A percentile compares a stretch with the other conserved stretches of the same genome.
Evolutionary conservation across 2,797 vertebrate genomes (phyloP).

Genomic region (Ispidina lecontei): DNA sequence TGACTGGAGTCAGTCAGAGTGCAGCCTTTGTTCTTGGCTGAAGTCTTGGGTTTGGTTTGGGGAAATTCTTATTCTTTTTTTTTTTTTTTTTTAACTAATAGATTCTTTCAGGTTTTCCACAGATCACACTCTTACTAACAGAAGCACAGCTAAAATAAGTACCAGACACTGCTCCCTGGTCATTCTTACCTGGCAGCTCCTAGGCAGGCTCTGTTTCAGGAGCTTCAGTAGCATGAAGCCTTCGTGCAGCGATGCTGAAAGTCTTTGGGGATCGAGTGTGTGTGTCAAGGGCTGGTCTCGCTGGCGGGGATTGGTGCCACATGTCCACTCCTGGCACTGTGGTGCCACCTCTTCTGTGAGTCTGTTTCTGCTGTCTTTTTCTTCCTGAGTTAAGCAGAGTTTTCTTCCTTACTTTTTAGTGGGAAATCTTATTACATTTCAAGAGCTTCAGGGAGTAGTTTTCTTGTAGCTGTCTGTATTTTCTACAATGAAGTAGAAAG

Average conservation of each 20-base stretch:
- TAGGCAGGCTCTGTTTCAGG: background rate
- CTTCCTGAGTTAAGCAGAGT: background rate
- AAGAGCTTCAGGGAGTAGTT: background rate
- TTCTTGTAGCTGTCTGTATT: background rate
- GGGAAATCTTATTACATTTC: background rate
- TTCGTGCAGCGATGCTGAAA: background rate
- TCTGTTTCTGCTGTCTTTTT: background rate
- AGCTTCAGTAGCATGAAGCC: background rate
- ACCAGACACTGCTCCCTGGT: background rate
- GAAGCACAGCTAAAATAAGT: background rate
- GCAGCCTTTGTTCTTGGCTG: slow-evolving; percentile 21
- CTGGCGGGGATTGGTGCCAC: background rate
- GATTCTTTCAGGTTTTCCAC: slow-evolving; percentile 15
- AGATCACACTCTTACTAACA: background rate
- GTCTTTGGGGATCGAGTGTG: background rate
- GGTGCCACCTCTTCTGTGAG: background rate
- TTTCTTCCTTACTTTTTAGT: background rate
- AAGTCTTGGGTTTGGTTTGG: background rate
- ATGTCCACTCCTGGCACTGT: background rate
- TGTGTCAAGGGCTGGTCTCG: background rate
- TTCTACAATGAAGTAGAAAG: background rate
- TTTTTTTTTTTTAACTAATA: background rate
- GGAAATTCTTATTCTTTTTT: background rate
- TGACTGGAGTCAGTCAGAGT: slow-evolving; percentile 18
- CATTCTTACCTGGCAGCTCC: background rate